Conservation (phyloP, 2,888 invertebrate species). For the Spilosoma lubricipeda region DNA sequence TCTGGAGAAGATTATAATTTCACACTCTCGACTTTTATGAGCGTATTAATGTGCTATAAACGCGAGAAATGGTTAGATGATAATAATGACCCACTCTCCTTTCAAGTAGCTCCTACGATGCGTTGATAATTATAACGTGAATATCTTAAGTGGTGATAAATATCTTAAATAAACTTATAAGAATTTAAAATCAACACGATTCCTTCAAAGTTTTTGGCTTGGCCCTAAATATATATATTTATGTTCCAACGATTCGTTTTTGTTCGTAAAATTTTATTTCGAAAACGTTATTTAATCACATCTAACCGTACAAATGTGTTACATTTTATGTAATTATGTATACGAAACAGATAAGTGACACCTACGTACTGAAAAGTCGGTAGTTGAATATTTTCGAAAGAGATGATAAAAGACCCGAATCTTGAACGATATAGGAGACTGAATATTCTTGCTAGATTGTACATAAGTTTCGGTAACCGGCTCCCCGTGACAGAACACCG, state of each 20-base stretch:
- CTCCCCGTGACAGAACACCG: neutral
- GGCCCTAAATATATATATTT: constrained; percentile 1
- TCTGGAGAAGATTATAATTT: neutral
- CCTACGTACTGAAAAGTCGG: neutral
- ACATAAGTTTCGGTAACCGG: neutral
- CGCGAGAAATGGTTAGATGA: neutral
- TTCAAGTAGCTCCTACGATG: neutral
- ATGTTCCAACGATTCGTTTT: constrained; percentile 3
- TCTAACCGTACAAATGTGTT: neutral
- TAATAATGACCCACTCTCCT: neutral
- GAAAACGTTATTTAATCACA: neutral
- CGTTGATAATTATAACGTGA: constrained; percentile 34
- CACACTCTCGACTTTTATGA: neutral
- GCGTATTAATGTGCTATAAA: neutral
- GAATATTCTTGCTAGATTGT: neutral
- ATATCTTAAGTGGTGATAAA: constrained; percentile 20
- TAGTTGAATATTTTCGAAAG: neutral
- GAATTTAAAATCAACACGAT: neutral
- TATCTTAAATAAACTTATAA: neutral
- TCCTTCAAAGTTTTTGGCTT: neutral
- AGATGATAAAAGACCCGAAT: neutral
- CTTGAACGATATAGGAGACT: neutral
- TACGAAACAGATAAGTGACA: neutral
- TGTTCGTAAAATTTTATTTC: constrained; percentile 5
- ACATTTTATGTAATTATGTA: neutral